Conservation (phyloP, 2,888 invertebrate species). For the Drosophila pseudotakahashii region DNA sequence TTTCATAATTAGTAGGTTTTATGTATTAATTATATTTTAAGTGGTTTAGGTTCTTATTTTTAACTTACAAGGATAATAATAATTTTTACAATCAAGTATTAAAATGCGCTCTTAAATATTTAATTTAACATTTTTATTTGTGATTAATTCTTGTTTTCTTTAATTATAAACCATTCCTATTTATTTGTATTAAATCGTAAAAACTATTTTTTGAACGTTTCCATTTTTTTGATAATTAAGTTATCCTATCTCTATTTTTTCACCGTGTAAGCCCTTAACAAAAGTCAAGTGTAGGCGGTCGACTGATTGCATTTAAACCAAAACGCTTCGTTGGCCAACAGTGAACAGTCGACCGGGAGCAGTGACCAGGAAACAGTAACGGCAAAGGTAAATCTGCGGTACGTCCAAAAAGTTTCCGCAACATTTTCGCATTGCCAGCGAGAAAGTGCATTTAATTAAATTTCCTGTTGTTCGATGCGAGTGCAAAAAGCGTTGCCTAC, state of each 20-base stretch:
- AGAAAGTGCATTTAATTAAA: constrained; percentile 69
- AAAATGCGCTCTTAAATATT: too few relatives aligned
- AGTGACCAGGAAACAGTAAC: constrained; percentile 14
- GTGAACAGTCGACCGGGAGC: constrained; percentile 15
- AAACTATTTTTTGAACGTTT: too few relatives aligned
- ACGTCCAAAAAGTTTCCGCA: constrained; percentile 12
- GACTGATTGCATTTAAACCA: constrained; percentile 55
- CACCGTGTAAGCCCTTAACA: constrained; percentile 24
- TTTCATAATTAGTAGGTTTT: too few relatives aligned
- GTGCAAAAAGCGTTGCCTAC: constrained; percentile 59
- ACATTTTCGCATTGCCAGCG: constrained; percentile 15
- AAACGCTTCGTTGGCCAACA: constrained; percentile 57
- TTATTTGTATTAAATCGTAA: too few relatives aligned
- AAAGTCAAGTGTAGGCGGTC: constrained; percentile 67
- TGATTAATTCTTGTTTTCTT: too few relatives aligned
- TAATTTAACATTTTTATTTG: too few relatives aligned
- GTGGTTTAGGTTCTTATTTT: too few relatives aligned
- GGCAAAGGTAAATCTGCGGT: constrained; percentile 29
- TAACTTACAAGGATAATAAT: too few relatives aligned
- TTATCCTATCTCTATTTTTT: neutral
- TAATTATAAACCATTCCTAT: too few relatives aligned
- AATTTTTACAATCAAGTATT: too few relatives aligned
- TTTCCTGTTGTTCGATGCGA: constrained; percentile 66
- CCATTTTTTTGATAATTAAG: too few relatives aligned
- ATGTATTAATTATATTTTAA: neutral